phyloP scores from a whole-genome alignment of 2,888 invertebrate genomes.

The Pristionchus maxplancki region DNA sequence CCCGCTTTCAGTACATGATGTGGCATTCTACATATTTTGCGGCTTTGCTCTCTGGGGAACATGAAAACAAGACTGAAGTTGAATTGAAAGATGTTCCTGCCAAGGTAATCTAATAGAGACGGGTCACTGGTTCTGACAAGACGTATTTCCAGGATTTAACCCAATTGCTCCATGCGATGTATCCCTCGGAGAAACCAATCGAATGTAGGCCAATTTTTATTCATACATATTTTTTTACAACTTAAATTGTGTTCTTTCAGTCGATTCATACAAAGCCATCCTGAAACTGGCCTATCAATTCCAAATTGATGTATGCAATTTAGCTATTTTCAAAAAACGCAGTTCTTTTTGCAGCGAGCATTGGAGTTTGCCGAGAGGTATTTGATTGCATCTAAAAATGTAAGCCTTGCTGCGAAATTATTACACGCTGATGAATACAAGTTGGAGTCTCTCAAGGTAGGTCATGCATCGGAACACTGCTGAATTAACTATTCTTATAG shows the following conservation, averaged over 20 bases:
- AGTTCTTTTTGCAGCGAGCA: not conserved
- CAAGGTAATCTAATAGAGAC: not conserved
- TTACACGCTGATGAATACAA: not conserved
- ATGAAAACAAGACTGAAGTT: not conserved
- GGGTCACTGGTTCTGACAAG: no score
- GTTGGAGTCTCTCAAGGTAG: not conserved
- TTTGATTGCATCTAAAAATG: not conserved
- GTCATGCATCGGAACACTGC: no score
- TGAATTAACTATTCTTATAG: no score
- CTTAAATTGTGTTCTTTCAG: not conserved
- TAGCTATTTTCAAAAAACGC: not conserved
- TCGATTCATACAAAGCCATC: not conserved
- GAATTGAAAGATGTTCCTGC: not conserved
- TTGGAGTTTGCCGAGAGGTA: not conserved
- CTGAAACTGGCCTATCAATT: not conserved
- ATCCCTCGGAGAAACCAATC: not conserved
- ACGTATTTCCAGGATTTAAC: not conserved
- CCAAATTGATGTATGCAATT: not conserved
- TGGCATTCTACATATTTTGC: not conserved
- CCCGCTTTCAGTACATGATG: not conserved
- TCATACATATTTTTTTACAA: not conserved
- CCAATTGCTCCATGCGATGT: not conserved
- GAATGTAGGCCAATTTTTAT: not conserved
- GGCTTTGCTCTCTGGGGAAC: not conserved
- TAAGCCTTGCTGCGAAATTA: not conserved